Base-by-base conservation (phyloP, 2,888 invertebrate genomes). In the Gnatocerus cornutus region DNA sequence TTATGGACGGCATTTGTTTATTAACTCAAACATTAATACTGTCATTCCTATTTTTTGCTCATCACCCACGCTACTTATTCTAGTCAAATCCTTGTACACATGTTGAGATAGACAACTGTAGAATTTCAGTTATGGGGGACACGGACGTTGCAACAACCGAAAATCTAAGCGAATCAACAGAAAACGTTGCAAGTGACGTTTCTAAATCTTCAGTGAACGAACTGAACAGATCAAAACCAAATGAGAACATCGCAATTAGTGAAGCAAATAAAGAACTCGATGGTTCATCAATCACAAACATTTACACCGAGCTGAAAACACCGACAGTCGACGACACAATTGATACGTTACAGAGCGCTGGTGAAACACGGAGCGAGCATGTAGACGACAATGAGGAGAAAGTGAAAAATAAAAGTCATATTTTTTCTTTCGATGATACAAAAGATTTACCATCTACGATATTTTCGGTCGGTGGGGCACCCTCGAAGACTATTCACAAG, bases 401-500 rank as follows among this genome's bases (percentile, higher is more conserved):
- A 21, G 21, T 21, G 29, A 65, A 43, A 27, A 78, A 79, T 65
- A 75, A 76, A 58, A 81, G 80, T 71, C 79, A 80, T 56, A 80
- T 81, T 48, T 79, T 81, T 41, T 77, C 76, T 10, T 53, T 76
- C 50, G 76, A 76, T 45, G 68, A 71, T 16, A 65, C 48, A 7
- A 67, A 48, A 21, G 65, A 70, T 14, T 16, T 50, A 12, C 14
- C 74, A 7, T 39, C 71, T 9, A 71, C 66, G 33, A 69, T 74
- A 10, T 74, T 71, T 61, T 73, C 72, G 14, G 50, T 65, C 50
- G 64, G 61, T 7, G 74, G 74, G 5, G 58, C 56, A 10, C 72
- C 74, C 10, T 68, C 71, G 7, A 74, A 65, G 46, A 71, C 45
- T 10, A 68, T 61, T 21, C 43, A 61, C 16, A 61, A 43, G 14